phyloP scores from a whole-genome alignment of 2,888 invertebrate genomes.

The Caenorhabditis sinica region DNA sequence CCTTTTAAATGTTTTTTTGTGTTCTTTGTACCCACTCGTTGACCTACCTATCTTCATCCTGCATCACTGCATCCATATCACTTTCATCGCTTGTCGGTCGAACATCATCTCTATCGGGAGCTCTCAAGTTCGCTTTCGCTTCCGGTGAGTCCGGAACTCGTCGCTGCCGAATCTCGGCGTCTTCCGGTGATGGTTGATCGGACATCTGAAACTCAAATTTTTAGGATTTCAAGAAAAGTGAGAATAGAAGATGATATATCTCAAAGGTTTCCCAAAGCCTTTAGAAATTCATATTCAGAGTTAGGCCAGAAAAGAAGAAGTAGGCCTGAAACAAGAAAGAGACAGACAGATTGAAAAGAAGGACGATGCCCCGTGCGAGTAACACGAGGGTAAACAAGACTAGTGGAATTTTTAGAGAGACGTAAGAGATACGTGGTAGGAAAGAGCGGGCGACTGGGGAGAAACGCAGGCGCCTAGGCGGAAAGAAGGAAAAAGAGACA shows the following conservation, averaged over 20 bases:
- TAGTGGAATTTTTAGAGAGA: constrained; percentile 37
- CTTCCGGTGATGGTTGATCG: constrained; percentile 44
- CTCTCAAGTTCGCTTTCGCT: constrained; percentile 7
- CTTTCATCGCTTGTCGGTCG: constrained; percentile 78
- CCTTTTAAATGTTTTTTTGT: background rate
- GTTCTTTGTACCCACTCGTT: constrained; percentile 2
- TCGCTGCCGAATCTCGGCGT: constrained; percentile 65
- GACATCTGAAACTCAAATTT: constrained; percentile 40
- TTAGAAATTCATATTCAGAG: background rate
- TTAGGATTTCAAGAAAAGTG: background rate
- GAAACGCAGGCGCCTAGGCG: constrained; percentile 39
- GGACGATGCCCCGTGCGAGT: constrained; percentile 34
- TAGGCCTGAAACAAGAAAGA: background rate
- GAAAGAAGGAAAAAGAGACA: background rate
- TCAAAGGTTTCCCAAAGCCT: background rate
- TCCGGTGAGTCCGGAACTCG: constrained; percentile 45
- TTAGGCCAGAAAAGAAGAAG: constrained; percentile 9
- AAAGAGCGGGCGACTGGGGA: constrained; percentile 19
- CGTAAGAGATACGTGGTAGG: constrained; percentile 9
- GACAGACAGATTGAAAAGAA: constrained; percentile 11
- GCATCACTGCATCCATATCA: constrained; percentile 74
- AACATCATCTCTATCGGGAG: constrained; percentile 54
- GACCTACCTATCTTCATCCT: constrained; percentile 76
- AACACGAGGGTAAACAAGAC: constrained; percentile 59
- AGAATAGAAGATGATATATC: background rate